phyloP scores from a whole-genome alignment of 2,888 invertebrate species.

The Prosopocoilus inquinatus region DNA sequence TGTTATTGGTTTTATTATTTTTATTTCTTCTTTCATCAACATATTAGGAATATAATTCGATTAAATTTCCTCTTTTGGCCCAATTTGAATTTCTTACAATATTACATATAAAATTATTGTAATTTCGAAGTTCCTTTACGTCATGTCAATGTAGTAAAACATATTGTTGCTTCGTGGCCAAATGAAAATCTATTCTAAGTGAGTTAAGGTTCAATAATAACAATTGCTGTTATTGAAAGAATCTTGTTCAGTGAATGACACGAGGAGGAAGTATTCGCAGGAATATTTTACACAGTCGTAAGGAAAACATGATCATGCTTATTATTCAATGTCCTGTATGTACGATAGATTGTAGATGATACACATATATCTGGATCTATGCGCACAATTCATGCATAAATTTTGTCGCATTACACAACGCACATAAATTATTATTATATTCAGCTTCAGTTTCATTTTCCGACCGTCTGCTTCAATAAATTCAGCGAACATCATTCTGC shows the following conservation, averaged over 20 bases:
- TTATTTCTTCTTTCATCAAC: no score
- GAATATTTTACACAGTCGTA: neutral
- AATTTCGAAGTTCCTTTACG: no score
- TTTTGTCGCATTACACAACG: slow-evolving; percentile 5
- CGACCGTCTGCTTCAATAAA: slow-evolving; percentile 2
- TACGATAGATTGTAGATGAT: neutral
- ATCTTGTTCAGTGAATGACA: neutral
- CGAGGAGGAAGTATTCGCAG: neutral
- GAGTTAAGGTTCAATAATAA: no score
- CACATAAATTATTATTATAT: slow-evolving; percentile 7
- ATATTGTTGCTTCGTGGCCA: no score
- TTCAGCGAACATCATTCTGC: neutral
- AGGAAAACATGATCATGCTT: neutral
- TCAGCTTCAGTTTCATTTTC: slow-evolving; percentile 1
- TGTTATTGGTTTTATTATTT: no score
- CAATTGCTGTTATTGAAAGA: no score
- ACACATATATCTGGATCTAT: slow-evolving; percentile 2
- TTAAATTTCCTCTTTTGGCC: no score
- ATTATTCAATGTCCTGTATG: neutral
- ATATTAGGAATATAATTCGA: no score
- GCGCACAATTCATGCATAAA: slow-evolving; percentile 9
- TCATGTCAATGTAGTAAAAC: no score
- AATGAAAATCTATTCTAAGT: no score
- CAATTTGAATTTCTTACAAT: no score
- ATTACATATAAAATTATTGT: no score